Evolutionary conservation across 2,113 vertebrate genomes (phyloP), one percentile per base, ranked within the genome.

Genomic region (Pedionomus torquatus): DNA sequence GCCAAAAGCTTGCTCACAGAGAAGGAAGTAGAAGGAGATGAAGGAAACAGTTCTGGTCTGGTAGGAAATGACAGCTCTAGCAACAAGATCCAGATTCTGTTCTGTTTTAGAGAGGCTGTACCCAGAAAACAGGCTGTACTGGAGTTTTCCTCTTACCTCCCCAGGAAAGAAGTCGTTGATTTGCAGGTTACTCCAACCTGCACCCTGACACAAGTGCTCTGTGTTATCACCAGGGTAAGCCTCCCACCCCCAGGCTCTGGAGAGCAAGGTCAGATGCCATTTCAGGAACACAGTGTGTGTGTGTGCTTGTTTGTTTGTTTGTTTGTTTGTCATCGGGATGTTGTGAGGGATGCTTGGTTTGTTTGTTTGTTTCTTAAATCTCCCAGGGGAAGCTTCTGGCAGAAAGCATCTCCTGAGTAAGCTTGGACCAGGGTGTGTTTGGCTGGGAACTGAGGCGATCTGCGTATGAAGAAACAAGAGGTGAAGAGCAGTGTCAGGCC

Each of bases 301-400:
- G 28, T 17, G 8, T 30, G 14, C 7, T 58, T 71, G 69, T 5
- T 49, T 95, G 44, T 48, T 90, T 92, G 63, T 57, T 85, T 93
- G 83, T 90, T 95, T 96, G 71, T 92, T 92, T 94, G 82, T 88
- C 37, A 86, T 75, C 2, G 11, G 55, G 64, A 89, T 92, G 85
- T 86, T 90, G 88, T 83, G 88, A 96, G 83, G 93, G 84, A 49
- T 89, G 69, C 91, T 89, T 75, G 51, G 64, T 88, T 91, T 80
- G 88, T 96, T 96, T 96, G 68, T 97, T 97, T 97, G 48, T 91
- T 95, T 96, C 92, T 89, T 89, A 87, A 89, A 91, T 95, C 80
- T 95, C 94, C 90, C 80, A 68, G 83, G 87, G 89, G 90, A 92
- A 69, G 48, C 92, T 97, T 92, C 86, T 97, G 97, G 97, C 92